Evolutionary conservation across 2,113 vertebrate genomes (phyloP), one percentile per base, ranked within the genome.

Genomic region (Melanerpes aurifrons): DNA sequence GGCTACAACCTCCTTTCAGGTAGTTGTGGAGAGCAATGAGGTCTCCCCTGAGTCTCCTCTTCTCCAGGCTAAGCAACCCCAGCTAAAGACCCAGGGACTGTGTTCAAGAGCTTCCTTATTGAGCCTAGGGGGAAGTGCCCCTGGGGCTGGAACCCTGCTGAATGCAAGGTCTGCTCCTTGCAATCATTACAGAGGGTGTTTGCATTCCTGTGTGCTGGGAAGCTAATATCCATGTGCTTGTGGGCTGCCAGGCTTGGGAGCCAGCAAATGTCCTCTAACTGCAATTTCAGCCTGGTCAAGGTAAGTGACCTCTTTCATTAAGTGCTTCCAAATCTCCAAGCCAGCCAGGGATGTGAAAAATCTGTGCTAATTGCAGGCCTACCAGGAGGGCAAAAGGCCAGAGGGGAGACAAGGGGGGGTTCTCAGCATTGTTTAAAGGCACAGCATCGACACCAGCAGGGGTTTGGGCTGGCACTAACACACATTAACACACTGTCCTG

Each of bases 281-380:
- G 94, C 87, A 97, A 93, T 97, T 97, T 96, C 96, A 96, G 92
- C 87, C 95, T 87, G 94, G 97, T 97, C 98, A 98, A 98, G 97
- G 97, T 97, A 97, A 93, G 91, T 93, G 97, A 97, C 97, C 97
- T 96, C 95, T 97, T 95, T 96, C 97, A 97, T 97, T 98, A 98
- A 97, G 89, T 87, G 90, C 90, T 94, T 97, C 96, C 96, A 96
- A 96, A 97, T 97, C 97, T 96, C 91, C 93, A 96, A 82, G 97
- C 95, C 93, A 96, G 63, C 89, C 93, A 92, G 1, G 47, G 96
- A 97, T 19, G 90, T 96, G 97, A 97, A 96, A 97, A 97, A 97
- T 96, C 92, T 96, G 82, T 89, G 95, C 95, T 97, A 98, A 98
- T 98, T 97, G 97, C 25, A 96, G 88, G 84, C 85, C 91, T 96